Percentiles rank a stretch among this genome's conserved stretches.
These are phyloP conservation scores for Stigmatopora nigra DNA, from an alignment of 2,113 vertebrate species.

Conservation along the genomic window DNA sequence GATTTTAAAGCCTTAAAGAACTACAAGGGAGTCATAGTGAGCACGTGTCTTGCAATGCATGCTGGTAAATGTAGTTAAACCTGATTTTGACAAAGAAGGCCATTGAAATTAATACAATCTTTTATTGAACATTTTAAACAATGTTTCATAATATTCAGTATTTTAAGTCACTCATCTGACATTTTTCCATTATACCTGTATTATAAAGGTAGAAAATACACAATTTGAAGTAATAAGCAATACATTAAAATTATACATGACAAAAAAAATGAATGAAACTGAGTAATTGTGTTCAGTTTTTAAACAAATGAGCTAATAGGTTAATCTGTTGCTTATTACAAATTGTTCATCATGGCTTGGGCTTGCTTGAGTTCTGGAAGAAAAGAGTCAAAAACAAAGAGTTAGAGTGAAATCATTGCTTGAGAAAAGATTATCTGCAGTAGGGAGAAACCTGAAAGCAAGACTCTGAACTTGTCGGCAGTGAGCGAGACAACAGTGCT, in stretches of 20 bases:
- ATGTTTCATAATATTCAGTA: conserved; percentile 6
- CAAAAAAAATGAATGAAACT: not conserved
- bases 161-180: conserved; percentile 8
- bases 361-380: conserved; percentile 88
- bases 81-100: not conserved
- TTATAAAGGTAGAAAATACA: conserved; percentile 19
- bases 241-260: conserved; percentile 6
- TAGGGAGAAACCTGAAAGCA: conserved; percentile 78
- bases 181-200: not conserved
- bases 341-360: conserved; percentile 80
- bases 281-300: not conserved
- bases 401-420: not conserved
- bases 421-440: not conserved
- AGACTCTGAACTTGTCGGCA: conserved; percentile 80
- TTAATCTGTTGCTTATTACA: conserved; percentile 68
- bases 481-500: conserved; percentile 72
- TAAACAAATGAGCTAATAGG: not conserved
- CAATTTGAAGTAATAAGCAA: conserved; percentile 1
- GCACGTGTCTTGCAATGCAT: conserved; percentile 10
- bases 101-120: conserved; percentile 6
- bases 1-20: not conserved
- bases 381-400: conserved; percentile 8
- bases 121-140: not conserved
- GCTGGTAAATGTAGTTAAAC: conserved; percentile 44
- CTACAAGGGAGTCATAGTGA: not conserved